These are phyloP conservation scores for Sinhomidia bicolor DNA, from an alignment of 2,888 invertebrate genomes.

Conservation along the genomic window DNA sequence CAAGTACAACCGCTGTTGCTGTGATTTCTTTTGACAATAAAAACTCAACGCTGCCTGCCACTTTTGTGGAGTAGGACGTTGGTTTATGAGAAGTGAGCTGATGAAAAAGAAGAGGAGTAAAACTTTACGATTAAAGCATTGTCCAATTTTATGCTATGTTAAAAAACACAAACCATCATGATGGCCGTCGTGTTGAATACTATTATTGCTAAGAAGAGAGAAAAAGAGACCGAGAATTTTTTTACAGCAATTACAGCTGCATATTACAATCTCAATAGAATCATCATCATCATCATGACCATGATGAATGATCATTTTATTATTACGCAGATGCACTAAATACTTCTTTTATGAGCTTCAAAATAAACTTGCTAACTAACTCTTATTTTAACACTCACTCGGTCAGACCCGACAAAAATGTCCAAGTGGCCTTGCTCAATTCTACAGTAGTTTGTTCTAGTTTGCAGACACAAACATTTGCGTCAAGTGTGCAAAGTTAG, in stretches of 20 bases:
- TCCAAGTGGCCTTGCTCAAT: neutral
- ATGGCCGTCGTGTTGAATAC: neutral
- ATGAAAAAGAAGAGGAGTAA: neutral
- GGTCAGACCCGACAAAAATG: neutral
- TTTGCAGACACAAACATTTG: neutral
- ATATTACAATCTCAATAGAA: neutral
- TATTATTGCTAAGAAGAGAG: neutral
- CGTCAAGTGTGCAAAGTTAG: neutral
- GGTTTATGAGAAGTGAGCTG: neutral
- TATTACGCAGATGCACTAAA: constrained; percentile 6
- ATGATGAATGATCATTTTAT: constrained; percentile 30
- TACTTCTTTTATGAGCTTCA: neutral
- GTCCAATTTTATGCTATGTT: constrained; percentile 5
- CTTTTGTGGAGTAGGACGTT: neutral
- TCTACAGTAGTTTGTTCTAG: neutral
- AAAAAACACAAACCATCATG: constrained; percentile 10
- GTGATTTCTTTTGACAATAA: neutral
- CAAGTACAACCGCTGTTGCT: neutral
- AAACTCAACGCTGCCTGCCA: neutral
- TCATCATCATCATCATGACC: neutral
- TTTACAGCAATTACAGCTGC: neutral
- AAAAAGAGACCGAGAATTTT: constrained; percentile 7
- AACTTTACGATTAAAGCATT: neutral
- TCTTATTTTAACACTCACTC: neutral
- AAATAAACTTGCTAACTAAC: constrained; percentile 4